Evolutionary conservation across 2,797 vertebrate genomes (phyloP).

Genomic region (Hippocampus kuda): DNA sequence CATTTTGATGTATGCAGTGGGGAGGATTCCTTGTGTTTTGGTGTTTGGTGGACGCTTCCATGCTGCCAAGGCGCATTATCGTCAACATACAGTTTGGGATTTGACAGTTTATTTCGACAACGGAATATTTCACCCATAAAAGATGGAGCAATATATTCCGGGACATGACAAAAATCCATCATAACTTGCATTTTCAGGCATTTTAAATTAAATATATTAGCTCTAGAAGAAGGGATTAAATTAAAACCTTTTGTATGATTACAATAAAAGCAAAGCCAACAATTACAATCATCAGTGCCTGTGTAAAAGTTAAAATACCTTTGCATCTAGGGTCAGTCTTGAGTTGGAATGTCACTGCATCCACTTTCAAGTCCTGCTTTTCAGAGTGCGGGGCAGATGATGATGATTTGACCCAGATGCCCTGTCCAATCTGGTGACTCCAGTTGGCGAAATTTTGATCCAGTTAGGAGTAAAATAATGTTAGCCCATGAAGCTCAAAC

Average conservation of each 20-base stretch:
- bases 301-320: conserved; percentile 40
- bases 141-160: conserved; percentile 34
- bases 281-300: conserved; percentile 57
- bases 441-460: conserved; percentile 26
- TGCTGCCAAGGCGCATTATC: not conserved
- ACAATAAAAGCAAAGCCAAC: conserved; percentile 56
- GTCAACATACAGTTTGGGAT: conserved; percentile 1
- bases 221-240: conserved; percentile 48
- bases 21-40: not conserved
- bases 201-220: conserved; percentile 62
- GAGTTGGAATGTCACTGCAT: conserved; percentile 23
- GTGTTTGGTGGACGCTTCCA: not conserved
- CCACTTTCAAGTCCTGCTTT: conserved; percentile 44
- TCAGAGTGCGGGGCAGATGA: conserved; percentile 32
- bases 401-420: conserved; percentile 4
- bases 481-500: not conserved
- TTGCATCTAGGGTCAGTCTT: conserved; percentile 17
- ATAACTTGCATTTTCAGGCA: conserved; percentile 29
- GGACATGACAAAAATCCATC: conserved; percentile 28
- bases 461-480: conserved; percentile 17
- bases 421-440: conserved; percentile 20
- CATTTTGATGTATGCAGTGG: conserved; percentile 2
- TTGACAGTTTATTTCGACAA: conserved; percentile 50
- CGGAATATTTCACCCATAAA: conserved; percentile 37
- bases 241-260: conserved; percentile 27